A percentile compares a stretch with the other conserved stretches of the same genome.
phyloP scores from a whole-genome alignment of 1,140 invertebrate genomes.

The Calosoma granatense region DNA sequence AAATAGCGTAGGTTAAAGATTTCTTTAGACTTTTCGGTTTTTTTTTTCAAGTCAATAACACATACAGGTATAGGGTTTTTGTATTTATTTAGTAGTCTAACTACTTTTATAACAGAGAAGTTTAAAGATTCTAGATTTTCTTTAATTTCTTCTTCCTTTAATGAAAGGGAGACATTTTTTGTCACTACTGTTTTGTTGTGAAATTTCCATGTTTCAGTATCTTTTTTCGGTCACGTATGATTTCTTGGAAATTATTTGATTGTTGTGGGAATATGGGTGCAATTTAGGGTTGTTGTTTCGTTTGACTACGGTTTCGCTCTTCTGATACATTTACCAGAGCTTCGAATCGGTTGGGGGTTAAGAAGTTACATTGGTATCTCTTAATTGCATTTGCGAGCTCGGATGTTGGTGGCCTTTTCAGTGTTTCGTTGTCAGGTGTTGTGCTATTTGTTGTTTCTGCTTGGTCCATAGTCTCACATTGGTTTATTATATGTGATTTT shows the following conservation, averaged over 20 bases:
- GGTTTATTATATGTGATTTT: not conserved
- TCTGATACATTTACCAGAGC: not conserved
- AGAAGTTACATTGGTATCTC: not conserved
- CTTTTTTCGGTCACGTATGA: not conserved
- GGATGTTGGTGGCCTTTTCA: not conserved
- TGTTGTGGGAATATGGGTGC: not conserved
- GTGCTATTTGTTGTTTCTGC: not conserved
- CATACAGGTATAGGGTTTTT: not conserved
- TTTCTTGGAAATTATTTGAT: not conserved
- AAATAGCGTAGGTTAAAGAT: slow-evolving; percentile 10
- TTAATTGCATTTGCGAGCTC: not conserved
- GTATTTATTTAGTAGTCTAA: not conserved
- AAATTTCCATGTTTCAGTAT: not conserved
- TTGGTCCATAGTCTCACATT: not conserved
- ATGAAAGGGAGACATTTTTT: not conserved
- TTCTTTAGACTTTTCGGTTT: not conserved
- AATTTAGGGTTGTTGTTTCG: not conserved
- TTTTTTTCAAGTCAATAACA: not conserved
- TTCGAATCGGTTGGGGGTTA: not conserved
- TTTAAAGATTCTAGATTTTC: slow-evolving; percentile 15
- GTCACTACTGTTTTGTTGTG: not conserved
- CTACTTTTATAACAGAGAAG: not conserved
- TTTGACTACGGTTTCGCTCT: not conserved
- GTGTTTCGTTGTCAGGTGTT: not conserved
- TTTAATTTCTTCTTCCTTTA: slow-evolving; percentile 10